Conservation (phyloP, 2,888 invertebrate species). For the Pediacus dermestoides region DNA sequence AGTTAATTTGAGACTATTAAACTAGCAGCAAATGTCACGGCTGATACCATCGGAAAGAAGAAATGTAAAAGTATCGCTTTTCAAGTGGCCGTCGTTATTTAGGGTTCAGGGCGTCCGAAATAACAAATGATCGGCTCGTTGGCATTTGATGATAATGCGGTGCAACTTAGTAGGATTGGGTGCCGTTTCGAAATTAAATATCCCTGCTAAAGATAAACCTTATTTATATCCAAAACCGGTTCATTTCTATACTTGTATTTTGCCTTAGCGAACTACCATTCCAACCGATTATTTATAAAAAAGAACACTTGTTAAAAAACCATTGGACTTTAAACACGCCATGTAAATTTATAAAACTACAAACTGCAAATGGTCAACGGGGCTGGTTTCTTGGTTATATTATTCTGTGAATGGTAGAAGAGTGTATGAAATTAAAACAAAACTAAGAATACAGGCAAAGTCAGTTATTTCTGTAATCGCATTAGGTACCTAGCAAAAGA, state of each 20-base stretch:
- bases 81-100: constrained; percentile 24
- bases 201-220: constrained; percentile 39
- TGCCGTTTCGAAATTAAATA: constrained; percentile 47
- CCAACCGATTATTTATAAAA: too few relatives aligned
- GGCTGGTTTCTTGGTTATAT: too few relatives aligned
- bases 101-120: constrained; percentile 34
- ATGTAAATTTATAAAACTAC: too few relatives aligned
- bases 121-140: constrained; percentile 42
- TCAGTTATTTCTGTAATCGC: too few relatives aligned
- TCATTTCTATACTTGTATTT: constrained; percentile 10
- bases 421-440: too few relatives aligned
- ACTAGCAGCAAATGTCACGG: constrained; percentile 43
- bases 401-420: too few relatives aligned
- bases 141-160: constrained; percentile 43
- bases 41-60: constrained; percentile 27
- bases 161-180: constrained; percentile 41
- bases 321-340: too few relatives aligned
- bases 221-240: constrained; percentile 29
- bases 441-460: too few relatives aligned
- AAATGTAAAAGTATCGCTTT: constrained; percentile 33
- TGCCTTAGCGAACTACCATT: constrained; percentile 13
- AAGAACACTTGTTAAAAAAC: too few relatives aligned
- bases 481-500: too few relatives aligned
- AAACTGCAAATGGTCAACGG: too few relatives aligned
- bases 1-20: constrained; percentile 45